These are phyloP conservation scores for Apoda limacodes DNA, from an alignment of 2,888 invertebrate genomes.

Conservation along the genomic window DNA sequence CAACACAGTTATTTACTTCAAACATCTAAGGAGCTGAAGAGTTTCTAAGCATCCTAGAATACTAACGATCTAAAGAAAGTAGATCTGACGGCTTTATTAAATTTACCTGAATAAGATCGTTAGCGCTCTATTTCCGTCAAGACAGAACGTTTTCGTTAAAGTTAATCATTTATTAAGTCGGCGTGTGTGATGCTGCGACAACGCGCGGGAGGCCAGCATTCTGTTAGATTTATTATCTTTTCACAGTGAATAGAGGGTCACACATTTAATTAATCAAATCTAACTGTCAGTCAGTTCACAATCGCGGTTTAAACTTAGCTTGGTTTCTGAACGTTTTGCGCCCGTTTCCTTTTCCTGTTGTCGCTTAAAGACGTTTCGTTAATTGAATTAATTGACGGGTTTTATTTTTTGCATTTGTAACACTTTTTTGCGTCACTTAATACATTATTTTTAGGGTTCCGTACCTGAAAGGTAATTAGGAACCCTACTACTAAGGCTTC, in stretches of 20 bases:
- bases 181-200: slow-evolving; percentile 50
- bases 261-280: slow-evolving; percentile 67
- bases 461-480: no score
- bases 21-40: no score
- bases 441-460: slow-evolving; percentile 16
- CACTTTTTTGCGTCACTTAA: slow-evolving; percentile 29
- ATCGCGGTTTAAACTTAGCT: slow-evolving; percentile 51
- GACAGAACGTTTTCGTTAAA: slow-evolving; percentile 51
- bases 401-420: slow-evolving; percentile 56
- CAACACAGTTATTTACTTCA: no score
- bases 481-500: no score
- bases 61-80: slow-evolving; percentile 48
- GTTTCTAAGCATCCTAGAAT: no score
- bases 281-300: slow-evolving; percentile 60
- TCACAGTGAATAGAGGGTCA: slow-evolving; percentile 45
- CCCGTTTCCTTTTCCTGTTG: slow-evolving; percentile 64
- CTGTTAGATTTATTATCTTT: slow-evolving; percentile 63
- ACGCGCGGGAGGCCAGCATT: slow-evolving; percentile 57
- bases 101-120: slow-evolving; percentile 63
- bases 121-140: slow-evolving; percentile 59
- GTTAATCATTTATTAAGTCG: slow-evolving; percentile 60
- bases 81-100: slow-evolving; percentile 62
- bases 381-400: slow-evolving; percentile 65
- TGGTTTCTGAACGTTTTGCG: slow-evolving; percentile 26
- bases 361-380: slow-evolving; percentile 54